phyloP scores from a whole-genome alignment of 2,888 invertebrate species.

The Caenorhabditis sp. region DNA sequence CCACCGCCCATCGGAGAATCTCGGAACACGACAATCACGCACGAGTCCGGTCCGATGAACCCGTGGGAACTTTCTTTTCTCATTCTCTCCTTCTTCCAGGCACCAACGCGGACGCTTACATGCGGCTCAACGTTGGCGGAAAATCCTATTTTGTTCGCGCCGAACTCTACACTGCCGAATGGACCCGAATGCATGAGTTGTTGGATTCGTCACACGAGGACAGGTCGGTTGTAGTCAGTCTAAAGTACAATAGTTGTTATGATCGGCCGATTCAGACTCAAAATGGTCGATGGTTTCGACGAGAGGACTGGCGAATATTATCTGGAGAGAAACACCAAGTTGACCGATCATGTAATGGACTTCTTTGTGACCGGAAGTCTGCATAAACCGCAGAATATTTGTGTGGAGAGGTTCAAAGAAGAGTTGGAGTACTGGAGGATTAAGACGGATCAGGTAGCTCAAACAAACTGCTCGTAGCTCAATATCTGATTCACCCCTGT shows the following conservation, averaged over 20 bases:
- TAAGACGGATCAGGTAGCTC: conserved; percentile 68
- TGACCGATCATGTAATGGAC: conserved; percentile 76
- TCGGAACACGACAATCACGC: conserved; percentile 22
- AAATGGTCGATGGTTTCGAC: conserved; percentile 71
- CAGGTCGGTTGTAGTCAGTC: not conserved
- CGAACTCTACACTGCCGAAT: conserved; percentile 65
- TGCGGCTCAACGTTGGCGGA: conserved; percentile 74
- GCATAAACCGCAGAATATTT: conserved; percentile 69
- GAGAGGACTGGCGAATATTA: conserved; percentile 74
- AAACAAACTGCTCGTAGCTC: too few species aligned
- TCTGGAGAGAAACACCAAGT: conserved; percentile 73
- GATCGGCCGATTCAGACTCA: conserved; percentile 40
- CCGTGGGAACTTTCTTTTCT: conserved; percentile 3
- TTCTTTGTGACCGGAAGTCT: conserved; percentile 75
- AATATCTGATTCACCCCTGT: not conserved
- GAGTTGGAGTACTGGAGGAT: conserved; percentile 77
- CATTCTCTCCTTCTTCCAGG: conserved; percentile 9
- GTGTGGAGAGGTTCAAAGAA: conserved; percentile 76
- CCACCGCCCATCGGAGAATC: conserved; percentile 49
- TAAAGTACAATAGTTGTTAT: not conserved
- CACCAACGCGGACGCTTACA: conserved; percentile 55
- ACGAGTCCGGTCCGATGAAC: conserved; percentile 19
- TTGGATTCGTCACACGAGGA: conserved; percentile 64
- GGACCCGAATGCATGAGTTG: conserved; percentile 67
- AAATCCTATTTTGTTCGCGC: conserved; percentile 72